Base-by-base conservation (phyloP, 2,113 vertebrate genomes). In the Syngnathus floridae region DNA sequence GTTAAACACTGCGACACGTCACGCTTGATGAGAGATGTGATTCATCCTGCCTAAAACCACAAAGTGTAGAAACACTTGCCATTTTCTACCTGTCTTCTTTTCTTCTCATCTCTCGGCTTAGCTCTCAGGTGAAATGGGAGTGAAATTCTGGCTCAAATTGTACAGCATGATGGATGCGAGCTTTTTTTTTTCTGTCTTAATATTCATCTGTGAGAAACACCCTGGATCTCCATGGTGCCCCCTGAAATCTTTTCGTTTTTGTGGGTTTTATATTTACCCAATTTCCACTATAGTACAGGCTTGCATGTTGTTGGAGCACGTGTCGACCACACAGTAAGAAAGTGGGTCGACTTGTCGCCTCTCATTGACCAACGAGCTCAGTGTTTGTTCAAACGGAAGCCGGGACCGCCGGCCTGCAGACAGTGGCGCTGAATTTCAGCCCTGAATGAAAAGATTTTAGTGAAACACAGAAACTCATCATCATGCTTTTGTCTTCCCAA, bases 321-420 rank as follows among this genome's bases (percentile, higher is more conserved):
- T 21, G 7, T 35, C 51, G 4, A 11, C 21, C 21, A 59, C 57
- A 59, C 40, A 41, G n/a, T 16, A 13, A 61, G 59, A 43, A 61
- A 61, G 59, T 43, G 59, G 59, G 59, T 61, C 59, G n/a, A 60
- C 58, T 60, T 61, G 59, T 61, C 38, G 59, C n/a, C 59, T 43
- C 38, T 43, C 59, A 61, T 61, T 11, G 37, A 59, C 26, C 54
- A 14, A 35, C 5, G 57, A 11, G 10, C 37, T 60, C 37, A 10
- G 12, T 61, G 59, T 61, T 61, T 60, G n/a, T 61, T 21, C 37
- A n/a, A 61, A n/a, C 38, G 35, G 37, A 37, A 40, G 36, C 38
- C 11, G 56, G 56, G 26, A 35, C 54, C 54, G 26, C 54, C 26
- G 26, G 56, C 16, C 35, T 58, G 35, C 56, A 58, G 56, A 21